Conservation (phyloP, 2,113 vertebrate species). For the Pao palembangensis region DNA sequence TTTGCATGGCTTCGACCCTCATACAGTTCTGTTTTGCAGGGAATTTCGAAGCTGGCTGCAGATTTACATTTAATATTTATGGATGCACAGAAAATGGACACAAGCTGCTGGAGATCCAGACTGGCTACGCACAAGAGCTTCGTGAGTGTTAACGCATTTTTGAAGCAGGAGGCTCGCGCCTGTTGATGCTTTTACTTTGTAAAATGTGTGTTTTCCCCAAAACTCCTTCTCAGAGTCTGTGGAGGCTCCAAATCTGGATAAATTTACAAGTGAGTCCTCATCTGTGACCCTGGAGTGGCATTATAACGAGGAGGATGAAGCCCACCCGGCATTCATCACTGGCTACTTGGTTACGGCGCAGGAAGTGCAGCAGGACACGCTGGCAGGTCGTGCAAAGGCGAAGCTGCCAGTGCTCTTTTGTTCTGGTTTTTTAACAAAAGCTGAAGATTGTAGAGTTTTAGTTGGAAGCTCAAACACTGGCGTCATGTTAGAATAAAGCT, state of each 20-base stretch:
- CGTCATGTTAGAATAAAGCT: neutral
- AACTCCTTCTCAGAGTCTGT: slow-evolving; percentile 35
- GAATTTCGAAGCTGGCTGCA: slow-evolving; percentile 36
- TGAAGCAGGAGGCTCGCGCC: too few species aligned
- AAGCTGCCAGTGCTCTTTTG: neutral
- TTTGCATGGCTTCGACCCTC: too few species aligned
- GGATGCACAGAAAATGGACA: slow-evolving; percentile 48
- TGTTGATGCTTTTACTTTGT: too few species aligned
- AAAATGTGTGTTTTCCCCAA: neutral
- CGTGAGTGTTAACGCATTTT: slow-evolving; percentile 38
- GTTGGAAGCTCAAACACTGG: neutral
- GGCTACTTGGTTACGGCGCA: slow-evolving; percentile 54
- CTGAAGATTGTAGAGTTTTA: too few species aligned
- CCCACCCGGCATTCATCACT: slow-evolving; percentile 57
- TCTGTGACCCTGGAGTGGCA: slow-evolving; percentile 61
- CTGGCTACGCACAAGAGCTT: slow-evolving; percentile 58
- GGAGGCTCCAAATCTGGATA: slow-evolving; percentile 14
- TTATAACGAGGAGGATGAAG: slow-evolving; percentile 48
- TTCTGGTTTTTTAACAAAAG: too few species aligned
- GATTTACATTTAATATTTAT: slow-evolving; percentile 66
- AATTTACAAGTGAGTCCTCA: slow-evolving; percentile 29
- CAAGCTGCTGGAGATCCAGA: slow-evolving; percentile 50
- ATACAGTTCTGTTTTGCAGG: slow-evolving; percentile 31
- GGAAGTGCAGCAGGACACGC: neutral
- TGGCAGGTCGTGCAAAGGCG: slow-evolving; percentile 6